Conservation (phyloP, 2,888 invertebrate genomes). For the Lottia gigantea region DNA sequence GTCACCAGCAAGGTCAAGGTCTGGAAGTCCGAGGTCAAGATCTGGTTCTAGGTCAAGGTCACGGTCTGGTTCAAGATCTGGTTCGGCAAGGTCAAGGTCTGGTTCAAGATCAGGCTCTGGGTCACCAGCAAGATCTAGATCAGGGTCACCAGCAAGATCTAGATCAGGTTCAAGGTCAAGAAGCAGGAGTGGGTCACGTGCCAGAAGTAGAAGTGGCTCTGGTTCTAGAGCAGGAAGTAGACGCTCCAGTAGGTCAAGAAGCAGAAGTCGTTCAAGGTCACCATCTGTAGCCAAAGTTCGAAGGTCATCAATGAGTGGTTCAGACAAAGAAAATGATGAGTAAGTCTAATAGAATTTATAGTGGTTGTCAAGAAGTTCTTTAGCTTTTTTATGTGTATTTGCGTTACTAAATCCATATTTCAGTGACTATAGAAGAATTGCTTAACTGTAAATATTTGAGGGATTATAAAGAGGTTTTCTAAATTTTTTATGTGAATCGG, state of each 20-base stretch:
- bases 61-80: conserved; percentile 28
- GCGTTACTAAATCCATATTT: too few species aligned
- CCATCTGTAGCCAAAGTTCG: not conserved
- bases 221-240: conserved; percentile 24
- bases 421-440: too few species aligned
- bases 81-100: conserved; percentile 13
- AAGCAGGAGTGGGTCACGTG: conserved; percentile 16
- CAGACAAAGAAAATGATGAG: conserved; percentile 4
- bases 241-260: conserved; percentile 11
- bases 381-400: too few species aligned
- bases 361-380: too few species aligned
- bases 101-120: conserved; percentile 20
- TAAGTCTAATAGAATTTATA: not conserved
- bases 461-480: too few species aligned
- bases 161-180: conserved; percentile 18
- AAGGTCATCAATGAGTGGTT: not conserved
- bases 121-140: conserved; percentile 35
- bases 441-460: too few species aligned
- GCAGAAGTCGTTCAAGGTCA: conserved; percentile 20
- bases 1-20: conserved; percentile 35
- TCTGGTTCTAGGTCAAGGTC: conserved; percentile 32
- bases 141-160: conserved; percentile 26
- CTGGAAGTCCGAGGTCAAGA: conserved; percentile 27
- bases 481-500: too few species aligned
- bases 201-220: conserved; percentile 18